Conservation (phyloP, 2,113 vertebrate species). For the Oreamnos americanus region DNA sequence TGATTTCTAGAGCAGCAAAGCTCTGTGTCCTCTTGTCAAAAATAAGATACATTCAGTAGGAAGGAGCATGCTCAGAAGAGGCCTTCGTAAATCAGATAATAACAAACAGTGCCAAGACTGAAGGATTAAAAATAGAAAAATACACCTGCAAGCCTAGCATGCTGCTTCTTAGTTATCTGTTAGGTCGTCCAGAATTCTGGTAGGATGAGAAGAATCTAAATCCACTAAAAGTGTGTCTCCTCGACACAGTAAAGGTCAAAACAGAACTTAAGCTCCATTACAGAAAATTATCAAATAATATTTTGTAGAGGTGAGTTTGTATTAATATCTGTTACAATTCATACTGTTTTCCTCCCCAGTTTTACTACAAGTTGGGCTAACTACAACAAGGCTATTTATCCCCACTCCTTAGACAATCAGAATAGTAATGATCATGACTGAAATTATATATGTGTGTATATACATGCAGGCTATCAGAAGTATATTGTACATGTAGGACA, state of each 20-base stretch:
- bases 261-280: background rate
- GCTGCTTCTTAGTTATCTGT: too few species aligned
- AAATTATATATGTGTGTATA: background rate
- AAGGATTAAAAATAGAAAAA: background rate
- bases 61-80: background rate
- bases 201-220: background rate
- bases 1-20: background rate
- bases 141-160: fast-evolving
- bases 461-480: background rate
- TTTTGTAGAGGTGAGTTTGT: background rate
- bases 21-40: background rate
- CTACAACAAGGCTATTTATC: background rate
- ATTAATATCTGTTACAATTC: background rate
- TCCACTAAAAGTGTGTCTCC: background rate
- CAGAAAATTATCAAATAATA: background rate
- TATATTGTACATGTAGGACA: background rate
- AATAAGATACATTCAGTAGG: background rate
- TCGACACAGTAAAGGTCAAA: background rate
- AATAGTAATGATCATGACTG: background rate
- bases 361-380: background rate
- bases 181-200: background rate
- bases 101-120: fast-evolving
- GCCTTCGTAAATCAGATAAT: background rate
- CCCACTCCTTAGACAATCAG: background rate
- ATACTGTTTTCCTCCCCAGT: background rate